Evolutionary conservation across 2,797 vertebrate genomes (phyloP), one percentile per base, ranked within the genome.

Genomic region (Discoglossus pictus): DNA sequence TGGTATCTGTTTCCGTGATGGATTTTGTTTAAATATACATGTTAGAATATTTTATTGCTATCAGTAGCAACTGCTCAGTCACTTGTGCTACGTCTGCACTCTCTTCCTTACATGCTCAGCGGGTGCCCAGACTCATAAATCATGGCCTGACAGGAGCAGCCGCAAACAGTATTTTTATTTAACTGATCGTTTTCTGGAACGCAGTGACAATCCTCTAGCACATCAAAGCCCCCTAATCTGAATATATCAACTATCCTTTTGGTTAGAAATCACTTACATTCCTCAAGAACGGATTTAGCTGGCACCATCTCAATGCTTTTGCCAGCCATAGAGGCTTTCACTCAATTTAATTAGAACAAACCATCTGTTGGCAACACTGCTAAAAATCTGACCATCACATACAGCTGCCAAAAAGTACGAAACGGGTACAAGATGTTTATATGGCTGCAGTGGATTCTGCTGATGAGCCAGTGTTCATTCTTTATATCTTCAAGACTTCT

Each of bases 311-410:
- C 35, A 7, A 12, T 36, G 10, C 35, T 36, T 36, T 36, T 36
- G 35, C 35, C 35, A 7, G 11, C 6, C 11, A 12, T 11, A 12
- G 35, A 36, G 11, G 5, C 15, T 6, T 21, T 60, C 42, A 7
- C 8, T 34, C 36, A 35, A 16, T 13, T 25, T 61, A 61, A 61
- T 61, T 25, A 25, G 31, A 10, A 21, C 2, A 10, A 25, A 38
- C 44, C 59, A 61, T 61, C 44, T 61, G 59, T 23, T 39, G 42
- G 10, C 17, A 3, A 2, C 7, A 13, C 27, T 7, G 56, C 21
- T 47, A 21, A 13, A 51, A 8, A 13, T 8, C 27, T 4, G 27
- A 31, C 8, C 27, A 31, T 4, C 8, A 31, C 27, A 31, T 31
- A 31, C 8, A 4, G 27, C 4, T 31, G 27, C 27, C 27, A 31